Evolutionary conservation across 2,888 invertebrate genomes (phyloP), one percentile per base, ranked within the genome.

Genomic region (Lycophotia porphyrea): DNA sequence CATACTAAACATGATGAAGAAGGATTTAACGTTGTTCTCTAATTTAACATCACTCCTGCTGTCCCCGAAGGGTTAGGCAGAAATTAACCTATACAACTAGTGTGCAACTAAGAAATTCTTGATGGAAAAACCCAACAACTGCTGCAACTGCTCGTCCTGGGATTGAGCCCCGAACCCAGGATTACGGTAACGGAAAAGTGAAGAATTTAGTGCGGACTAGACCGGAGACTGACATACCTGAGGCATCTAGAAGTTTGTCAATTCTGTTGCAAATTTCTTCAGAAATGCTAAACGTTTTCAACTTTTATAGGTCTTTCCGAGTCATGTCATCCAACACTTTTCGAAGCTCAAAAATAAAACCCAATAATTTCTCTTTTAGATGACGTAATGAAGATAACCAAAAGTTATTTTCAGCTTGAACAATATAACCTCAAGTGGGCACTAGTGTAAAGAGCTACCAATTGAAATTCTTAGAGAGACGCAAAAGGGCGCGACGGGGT

Each of bases 381-480:
- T 42, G 44, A 5, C 21, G 52, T 8, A 39, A 24, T 78, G 24
- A 39, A 64, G 27, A 42, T 42, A 39, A 47, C 55, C 0, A 58
- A 76, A 67, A 44, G 4, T 36, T 13, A 55, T 34, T 55, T 81
- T 61, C 52, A 44, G 39, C 27, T 67, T 27, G 21, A 27, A 74
- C 44, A 75, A 66, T 58, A 68, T 58, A 75, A 55, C 15, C 36
- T 21, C 24, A 42, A 74, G 31, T 39, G 15, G 18, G 15, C 58
- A 42, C 55, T 78, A 52, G 18, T 61, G 27, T 24, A 15, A 55
- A 71, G 21, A 49, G 31, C 61, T 55, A 24, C 31, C 60, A 70
- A 78, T 81, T 63, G 49, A 81, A 75, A 81, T 79, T 84, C 74
- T 82, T 39, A 49, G 64, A 76, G 71, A 31, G 31, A 68, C 39